Evolutionary conservation across 2,888 invertebrate species (phyloP).

Genomic region (Noctuana brunneofusca): DNA sequence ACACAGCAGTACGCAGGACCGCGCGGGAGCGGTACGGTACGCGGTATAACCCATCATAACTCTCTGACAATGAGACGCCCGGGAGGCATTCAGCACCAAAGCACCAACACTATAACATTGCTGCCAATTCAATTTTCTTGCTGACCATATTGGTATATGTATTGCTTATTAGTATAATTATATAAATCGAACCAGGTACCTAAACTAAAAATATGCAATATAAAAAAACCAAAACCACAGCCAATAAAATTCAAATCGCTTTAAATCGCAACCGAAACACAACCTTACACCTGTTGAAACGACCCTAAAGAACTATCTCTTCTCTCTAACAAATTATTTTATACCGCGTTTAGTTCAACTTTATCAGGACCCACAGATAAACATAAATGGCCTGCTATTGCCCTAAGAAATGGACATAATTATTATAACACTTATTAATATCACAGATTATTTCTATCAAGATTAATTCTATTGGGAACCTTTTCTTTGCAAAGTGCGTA

Average conservation of each 20-base stretch:
- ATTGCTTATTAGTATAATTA: conserved; percentile 60
- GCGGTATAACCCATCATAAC: conserved; percentile 61
- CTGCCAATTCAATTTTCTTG: conserved; percentile 77
- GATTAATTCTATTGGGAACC: conserved; percentile 1
- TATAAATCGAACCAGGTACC: too few species aligned
- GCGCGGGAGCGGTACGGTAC: conserved; percentile 13
- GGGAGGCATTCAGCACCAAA: conserved; percentile 78
- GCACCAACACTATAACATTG: conserved; percentile 60
- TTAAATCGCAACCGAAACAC: background rate
- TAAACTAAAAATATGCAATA: too few species aligned
- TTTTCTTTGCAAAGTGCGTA: background rate
- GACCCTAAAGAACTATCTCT: background rate
- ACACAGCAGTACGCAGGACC: conserved; percentile 4
- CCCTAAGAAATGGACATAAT: conserved; percentile 27
- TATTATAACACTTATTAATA: conserved; percentile 38
- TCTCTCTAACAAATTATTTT: conserved; percentile 36
- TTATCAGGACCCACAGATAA: conserved; percentile 37
- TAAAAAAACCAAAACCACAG: too few species aligned
- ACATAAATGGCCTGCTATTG: conserved; percentile 40
- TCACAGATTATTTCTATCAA: conserved; percentile 31
- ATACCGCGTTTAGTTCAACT: conserved; percentile 34
- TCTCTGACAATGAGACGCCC: conserved; percentile 62
- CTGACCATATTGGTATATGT: conserved; percentile 65
- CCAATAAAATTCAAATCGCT: too few species aligned
- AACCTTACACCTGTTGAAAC: background rate